Evolutionary conservation across 2,797 vertebrate species (phyloP), one percentile per base, ranked within the genome.

Genomic region (Gobionotothen gibberifrons): DNA sequence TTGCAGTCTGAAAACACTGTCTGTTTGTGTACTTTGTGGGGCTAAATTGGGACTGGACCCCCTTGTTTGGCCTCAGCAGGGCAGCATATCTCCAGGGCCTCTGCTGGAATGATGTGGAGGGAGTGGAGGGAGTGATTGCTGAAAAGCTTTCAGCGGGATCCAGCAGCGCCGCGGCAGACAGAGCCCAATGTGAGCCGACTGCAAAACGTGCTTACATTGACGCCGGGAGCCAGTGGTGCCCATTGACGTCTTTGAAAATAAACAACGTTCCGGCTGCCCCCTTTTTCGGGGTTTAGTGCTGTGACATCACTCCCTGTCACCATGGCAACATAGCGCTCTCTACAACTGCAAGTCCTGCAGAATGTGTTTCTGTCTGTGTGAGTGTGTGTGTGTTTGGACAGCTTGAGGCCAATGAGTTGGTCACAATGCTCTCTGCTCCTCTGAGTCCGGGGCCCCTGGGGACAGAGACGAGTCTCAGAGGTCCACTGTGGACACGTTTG

Each of bases 291-390:
- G 62, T 6, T 76, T 85, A 82, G 78, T 72, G 84, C 73, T 57
- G 75, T 90, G 89, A 92, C 89, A 86, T 93, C 89, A 89, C 69
- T 87, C 62, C 59, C 71, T 13, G 4, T 94, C 77, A 55, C 92
- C 90, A 91, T 92, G 86, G 91, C 81, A 93, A 94, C 91, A 42
- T 66, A 53, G 73, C 51, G 7, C 80, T 84, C 78, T 76, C 73
- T 71, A 71, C 80, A 76, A 75, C 77, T 78, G 76, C 75, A 88
- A 77, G 71, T 85, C 69, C 67, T 76, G 78, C 75, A 65, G 81
- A 78, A 82, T 54, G 78, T 78, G 79, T 43, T 61, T 42, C 29
- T 70, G 77, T 56, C 64, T 63, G 76, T 82, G 81, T 72, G 75
- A 58, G 73, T 67, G 49, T 76, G 78, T 76, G 78, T 73, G 82